Evolutionary conservation across 2,113 vertebrate genomes (phyloP), one percentile per base, ranked within the genome.

Genomic region (Trichomycterus rosablanca): DNA sequence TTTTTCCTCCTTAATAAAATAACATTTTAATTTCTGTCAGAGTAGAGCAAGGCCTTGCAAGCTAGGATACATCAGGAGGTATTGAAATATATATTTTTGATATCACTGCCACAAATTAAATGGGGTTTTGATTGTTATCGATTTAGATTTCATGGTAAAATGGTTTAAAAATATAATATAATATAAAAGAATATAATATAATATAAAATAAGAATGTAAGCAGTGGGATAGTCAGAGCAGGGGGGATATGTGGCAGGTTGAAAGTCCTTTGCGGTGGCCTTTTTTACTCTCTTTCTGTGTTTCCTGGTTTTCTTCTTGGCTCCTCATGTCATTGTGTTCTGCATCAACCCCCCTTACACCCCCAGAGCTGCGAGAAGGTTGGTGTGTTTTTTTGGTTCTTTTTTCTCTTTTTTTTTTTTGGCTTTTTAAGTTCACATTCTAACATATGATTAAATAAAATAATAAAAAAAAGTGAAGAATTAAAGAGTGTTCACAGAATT

Each of bases 361-460:
- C 93, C 90, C 94, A 98, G 95, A 98, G 93, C 95, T 97, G 90
- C 95, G 95, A 98, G 95, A 98, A 98, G 95, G 95, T 97, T 97
- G 95, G 95, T 98, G 95, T 93, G 92, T 89, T 93, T 89, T 93
- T 93, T 95, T 63, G 46, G 56, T 71, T 67, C 51, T 62, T 94
- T 93, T 88, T 90, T 93, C 89, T 92, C 57, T 94, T 93, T 88
- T 90, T 93, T 89, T 92, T 86, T 83, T 79, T 82, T 83, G 78
- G 74, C 79, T 81, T 84, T 84, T 84, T 81, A 75, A 66, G 74
- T 70, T 83, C 76, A 75, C 75, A 81, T 48, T 81, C 77, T 75
- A 74, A 78, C 74, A 76, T n/a, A n/a, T n/a, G n/a, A n/a, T n/a
- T n/a, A n/a, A n/a, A n/a, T n/a, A 71, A 79, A 76, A 66, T 71